Evolutionary conservation across 2,113 vertebrate species (phyloP), one percentile per base, ranked within the genome.

Genomic region (Aphyosemion australe): DNA sequence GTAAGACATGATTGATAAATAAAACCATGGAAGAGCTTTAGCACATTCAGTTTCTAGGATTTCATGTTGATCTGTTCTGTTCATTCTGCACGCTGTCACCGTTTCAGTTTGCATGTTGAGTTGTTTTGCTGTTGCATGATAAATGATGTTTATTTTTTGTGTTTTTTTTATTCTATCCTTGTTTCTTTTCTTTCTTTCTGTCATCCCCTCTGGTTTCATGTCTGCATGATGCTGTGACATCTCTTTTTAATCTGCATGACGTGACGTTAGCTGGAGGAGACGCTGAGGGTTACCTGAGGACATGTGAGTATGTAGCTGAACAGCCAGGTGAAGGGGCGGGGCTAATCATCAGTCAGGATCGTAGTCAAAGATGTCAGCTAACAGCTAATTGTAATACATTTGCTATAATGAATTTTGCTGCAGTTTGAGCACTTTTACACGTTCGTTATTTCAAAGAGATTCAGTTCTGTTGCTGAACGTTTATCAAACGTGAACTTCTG

Each of bases 201-300:
- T 19, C 10, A 20, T 37, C 13, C 3, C 31, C 26, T 47, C 15
- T 66, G 51, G 41, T 72, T 26, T 21, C 54, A n/a, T 32, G 51
- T 53, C 64, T 69, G 80, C 80, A 80, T 86, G 84, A 71, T 34
- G 67, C 26, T 15, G 60, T 52, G 69, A 73, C 15, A 56, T 64
- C 32, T 15, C 42, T 62, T 39, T 72, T 79, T 76, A 71, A 75
- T 18, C 74, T 79, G 85, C 80, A 86, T 82, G 76, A 65, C 5
- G 73, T n/a, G 39, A 47, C 46, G 70, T 73, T 49, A 52, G 59
- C 74, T 34, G 34, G 58, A 57, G 46, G 65, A 63, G 51, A 34
- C 6, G 41, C 41, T 13, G 64, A 63, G 63, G 12, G 62, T 34
- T 58, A 61, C 57, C 64, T 11, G 50, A 61, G 11, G 20, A 64